Conservation (phyloP, 1,140 invertebrate species). For the Drosophila funebris region DNA sequence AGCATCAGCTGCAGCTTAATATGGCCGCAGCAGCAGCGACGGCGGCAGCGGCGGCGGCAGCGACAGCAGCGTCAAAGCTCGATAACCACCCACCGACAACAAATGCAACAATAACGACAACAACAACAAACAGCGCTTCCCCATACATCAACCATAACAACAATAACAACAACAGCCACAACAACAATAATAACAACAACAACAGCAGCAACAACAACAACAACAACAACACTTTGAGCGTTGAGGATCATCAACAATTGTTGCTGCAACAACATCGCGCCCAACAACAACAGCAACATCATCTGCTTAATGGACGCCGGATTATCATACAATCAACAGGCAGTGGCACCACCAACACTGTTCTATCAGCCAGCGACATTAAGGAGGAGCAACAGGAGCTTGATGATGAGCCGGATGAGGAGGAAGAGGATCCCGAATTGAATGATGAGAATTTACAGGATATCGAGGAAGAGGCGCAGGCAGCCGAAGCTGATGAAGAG, state of each 20-base stretch:
- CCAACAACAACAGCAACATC: constrained; percentile 61
- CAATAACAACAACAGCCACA: constrained; percentile 45
- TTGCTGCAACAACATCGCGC: constrained; percentile 32
- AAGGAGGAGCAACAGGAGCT: constrained; percentile 56
- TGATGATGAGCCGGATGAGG: constrained; percentile 68
- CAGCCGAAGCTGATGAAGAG: constrained; percentile 77
- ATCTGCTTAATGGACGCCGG: constrained; percentile 73
- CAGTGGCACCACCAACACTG: constrained; percentile 13
- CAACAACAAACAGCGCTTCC: constrained; percentile 50
- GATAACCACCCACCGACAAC: constrained; percentile 75
- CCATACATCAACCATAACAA: constrained; percentile 44
- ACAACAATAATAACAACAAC: constrained; percentile 40
- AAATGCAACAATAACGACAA: constrained; percentile 48
- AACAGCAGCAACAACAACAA: constrained; percentile 44
- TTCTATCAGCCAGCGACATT: constrained; percentile 54
- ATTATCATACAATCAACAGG: constrained; percentile 75
- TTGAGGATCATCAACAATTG: constrained; percentile 30
- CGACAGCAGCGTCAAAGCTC: constrained; percentile 36
- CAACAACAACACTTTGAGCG: constrained; percentile 33
- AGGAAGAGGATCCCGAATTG: constrained; percentile 75
- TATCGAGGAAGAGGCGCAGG: constrained; percentile 79
- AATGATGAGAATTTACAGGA: constrained; percentile 82
- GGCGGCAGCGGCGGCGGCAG: constrained; percentile 26
- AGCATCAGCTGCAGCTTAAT: constrained; percentile 53
- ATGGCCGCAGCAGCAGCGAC: constrained; percentile 28